Conservation (phyloP, 2,797 vertebrate genomes). For the Pitangus sulphuratus region DNA sequence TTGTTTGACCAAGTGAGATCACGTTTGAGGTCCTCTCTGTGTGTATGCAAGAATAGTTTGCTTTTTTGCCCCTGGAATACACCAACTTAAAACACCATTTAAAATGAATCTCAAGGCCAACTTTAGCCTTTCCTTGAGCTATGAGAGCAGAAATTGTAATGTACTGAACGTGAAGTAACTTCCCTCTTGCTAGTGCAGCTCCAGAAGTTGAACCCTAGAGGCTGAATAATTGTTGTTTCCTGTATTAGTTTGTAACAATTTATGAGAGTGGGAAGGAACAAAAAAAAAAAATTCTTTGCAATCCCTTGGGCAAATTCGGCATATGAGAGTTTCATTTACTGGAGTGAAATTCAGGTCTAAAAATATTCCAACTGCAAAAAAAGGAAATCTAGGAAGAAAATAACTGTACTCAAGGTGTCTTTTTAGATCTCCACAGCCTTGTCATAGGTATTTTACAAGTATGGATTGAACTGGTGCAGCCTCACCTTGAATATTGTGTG, state of each 20-base stretch:
- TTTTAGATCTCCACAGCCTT: not conserved
- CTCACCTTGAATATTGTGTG: not conserved
- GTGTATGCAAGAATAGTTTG: not conserved
- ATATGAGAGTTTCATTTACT: not conserved
- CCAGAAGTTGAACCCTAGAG: slow-evolving; percentile 33
- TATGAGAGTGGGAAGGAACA: not conserved
- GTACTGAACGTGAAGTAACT: not conserved
- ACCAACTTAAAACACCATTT: not conserved
- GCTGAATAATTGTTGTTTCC: slow-evolving; percentile 59
- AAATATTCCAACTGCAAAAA: slow-evolving; percentile 13
- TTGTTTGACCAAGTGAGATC: not conserved
- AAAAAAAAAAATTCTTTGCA: not conserved
- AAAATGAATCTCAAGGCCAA: slow-evolving; percentile 6
- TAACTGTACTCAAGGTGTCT: not conserved
- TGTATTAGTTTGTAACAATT: slow-evolving; percentile 53
- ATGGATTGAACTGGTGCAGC: not conserved
- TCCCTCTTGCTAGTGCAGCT: not conserved
- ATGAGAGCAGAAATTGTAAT: not conserved
- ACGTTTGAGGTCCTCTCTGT: not conserved
- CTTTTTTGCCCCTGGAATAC: not conserved
- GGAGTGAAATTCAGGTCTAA: not conserved
- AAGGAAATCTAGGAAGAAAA: not conserved
- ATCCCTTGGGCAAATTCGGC: slow-evolving; percentile 8
- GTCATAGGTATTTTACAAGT: not conserved
- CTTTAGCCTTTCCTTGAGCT: slow-evolving; percentile 37